Conservation (phyloP, 2,888 invertebrate species). For the Pantelozetes paolii region DNA sequence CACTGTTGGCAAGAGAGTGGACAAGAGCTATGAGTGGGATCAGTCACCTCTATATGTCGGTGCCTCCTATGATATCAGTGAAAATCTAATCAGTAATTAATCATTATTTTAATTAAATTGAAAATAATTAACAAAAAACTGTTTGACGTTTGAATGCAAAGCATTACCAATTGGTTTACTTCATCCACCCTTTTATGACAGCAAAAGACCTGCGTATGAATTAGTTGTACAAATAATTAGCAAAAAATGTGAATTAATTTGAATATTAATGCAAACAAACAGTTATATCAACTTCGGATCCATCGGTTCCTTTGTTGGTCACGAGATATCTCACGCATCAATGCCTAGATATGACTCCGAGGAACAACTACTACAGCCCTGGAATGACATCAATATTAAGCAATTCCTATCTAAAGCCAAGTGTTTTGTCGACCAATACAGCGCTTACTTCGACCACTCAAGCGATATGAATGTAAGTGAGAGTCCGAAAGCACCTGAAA, state of each 20-base stretch:
- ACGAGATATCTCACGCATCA: conserved; percentile 40
- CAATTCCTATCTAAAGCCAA: conserved; percentile 39
- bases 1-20: conserved; percentile 7
- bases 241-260: not conserved
- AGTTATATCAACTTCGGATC: conserved; percentile 41
- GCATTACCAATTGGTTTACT: conserved; percentile 41
- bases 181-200: conserved; percentile 40
- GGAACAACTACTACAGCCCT: conserved; percentile 35
- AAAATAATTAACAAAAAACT: too few relatives aligned
- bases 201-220: conserved; percentile 35
- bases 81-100: conserved; percentile 37
- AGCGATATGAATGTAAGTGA: conserved; percentile 40
- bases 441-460: conserved; percentile 37
- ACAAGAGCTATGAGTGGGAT: conserved; percentile 37
- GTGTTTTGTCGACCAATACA: conserved; percentile 42
- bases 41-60: conserved; percentile 39
- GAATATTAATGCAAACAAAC: not conserved
- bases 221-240: not conserved
- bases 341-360: conserved; percentile 36
- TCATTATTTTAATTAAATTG: not conserved
- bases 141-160: not conserved
- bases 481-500: not conserved
- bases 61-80: conserved; percentile 39
- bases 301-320: conserved; percentile 40
- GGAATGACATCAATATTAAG: conserved; percentile 30